phyloP scores from a whole-genome alignment of 2,888 invertebrate genomes.

The Hydrotaea cyrtoneurina region DNA sequence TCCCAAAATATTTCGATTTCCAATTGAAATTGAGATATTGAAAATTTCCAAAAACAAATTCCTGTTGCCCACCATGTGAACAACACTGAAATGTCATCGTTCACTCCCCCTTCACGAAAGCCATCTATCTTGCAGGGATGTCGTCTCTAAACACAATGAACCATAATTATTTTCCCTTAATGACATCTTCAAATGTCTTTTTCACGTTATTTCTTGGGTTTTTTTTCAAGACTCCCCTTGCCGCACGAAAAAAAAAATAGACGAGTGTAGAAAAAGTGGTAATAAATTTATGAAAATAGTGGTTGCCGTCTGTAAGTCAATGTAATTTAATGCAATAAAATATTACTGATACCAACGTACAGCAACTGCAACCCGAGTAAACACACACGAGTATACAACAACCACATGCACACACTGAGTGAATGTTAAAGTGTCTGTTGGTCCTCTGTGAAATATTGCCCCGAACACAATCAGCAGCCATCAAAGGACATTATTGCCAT shows the following conservation, averaged over 20 bases:
- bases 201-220: neutral
- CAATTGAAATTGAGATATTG: too few species aligned
- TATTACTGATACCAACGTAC: conserved; percentile 62
- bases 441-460: conserved; percentile 67
- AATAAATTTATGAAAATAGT: conserved; percentile 68
- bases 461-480: conserved; percentile 68
- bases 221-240: conserved; percentile 41
- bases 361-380: conserved; percentile 37
- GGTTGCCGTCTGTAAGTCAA: conserved; percentile 68
- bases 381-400: conserved; percentile 23
- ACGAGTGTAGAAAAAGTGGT: conserved; percentile 54
- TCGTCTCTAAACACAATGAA: conserved; percentile 53
- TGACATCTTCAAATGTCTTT: conserved; percentile 63
- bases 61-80: too few species aligned
- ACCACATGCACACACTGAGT: too few species aligned
- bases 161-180: conserved; percentile 66
- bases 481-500: conserved; percentile 71
- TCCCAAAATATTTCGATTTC: too few species aligned
- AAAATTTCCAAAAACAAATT: too few species aligned
- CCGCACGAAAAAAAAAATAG: conserved; percentile 9
- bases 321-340: conserved; percentile 68
- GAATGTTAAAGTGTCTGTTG: conserved; percentile 48
- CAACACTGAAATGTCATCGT: conserved; percentile 20
- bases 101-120: conserved; percentile 36
- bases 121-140: conserved; percentile 48